Evolutionary conservation across 2,113 vertebrate species (phyloP).

Genomic region (Reinhardtius hippoglossoides): DNA sequence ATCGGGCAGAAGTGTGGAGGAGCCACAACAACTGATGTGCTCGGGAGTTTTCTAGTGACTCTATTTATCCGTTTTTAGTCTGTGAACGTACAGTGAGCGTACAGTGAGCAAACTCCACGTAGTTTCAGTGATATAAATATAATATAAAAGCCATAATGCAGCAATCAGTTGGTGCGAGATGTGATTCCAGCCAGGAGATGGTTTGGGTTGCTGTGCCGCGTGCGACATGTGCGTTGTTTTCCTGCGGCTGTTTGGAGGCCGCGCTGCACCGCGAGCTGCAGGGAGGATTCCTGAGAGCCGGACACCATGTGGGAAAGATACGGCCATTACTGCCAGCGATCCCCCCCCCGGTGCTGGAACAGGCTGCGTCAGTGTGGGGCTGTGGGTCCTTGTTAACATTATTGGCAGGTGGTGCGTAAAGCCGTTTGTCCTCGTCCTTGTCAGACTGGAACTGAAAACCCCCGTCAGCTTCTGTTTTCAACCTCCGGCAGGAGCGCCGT

Average conservation of each 20-base stretch:
- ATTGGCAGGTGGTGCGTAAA: conserved; percentile 79
- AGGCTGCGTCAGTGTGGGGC: conserved; percentile 52
- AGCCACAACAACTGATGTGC: conserved; percentile 1
- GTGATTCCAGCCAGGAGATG: conserved; percentile 8
- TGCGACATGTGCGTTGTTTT: conserved; percentile 26
- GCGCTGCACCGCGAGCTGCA: conserved; percentile 37
- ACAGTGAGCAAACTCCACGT: too few relatives aligned
- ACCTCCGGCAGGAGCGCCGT: conserved; percentile 9
- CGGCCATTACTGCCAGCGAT: conserved; percentile 59
- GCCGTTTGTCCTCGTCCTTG: conserved; percentile 69
- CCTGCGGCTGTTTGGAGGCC: conserved; percentile 31
- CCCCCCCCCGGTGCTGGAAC: conserved; percentile 68
- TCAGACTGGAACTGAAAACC: conserved; percentile 63
- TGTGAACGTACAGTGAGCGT: too few relatives aligned
- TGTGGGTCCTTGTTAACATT: conserved; percentile 72
- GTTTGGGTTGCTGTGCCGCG: not conserved
- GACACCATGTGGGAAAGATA: conserved; percentile 74
- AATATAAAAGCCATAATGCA: not conserved
- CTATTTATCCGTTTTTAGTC: too few relatives aligned
- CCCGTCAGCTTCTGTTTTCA: conserved; percentile 48
- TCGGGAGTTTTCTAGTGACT: not conserved
- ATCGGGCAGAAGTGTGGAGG: conserved; percentile 46
- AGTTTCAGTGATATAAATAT: too few relatives aligned
- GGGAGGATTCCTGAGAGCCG: conserved; percentile 63
- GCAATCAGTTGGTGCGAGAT: not conserved